These are phyloP conservation scores for Tympanoctomys barrerae DNA, from an alignment of 2,797 vertebrate genomes.

Conservation along the genomic window DNA sequence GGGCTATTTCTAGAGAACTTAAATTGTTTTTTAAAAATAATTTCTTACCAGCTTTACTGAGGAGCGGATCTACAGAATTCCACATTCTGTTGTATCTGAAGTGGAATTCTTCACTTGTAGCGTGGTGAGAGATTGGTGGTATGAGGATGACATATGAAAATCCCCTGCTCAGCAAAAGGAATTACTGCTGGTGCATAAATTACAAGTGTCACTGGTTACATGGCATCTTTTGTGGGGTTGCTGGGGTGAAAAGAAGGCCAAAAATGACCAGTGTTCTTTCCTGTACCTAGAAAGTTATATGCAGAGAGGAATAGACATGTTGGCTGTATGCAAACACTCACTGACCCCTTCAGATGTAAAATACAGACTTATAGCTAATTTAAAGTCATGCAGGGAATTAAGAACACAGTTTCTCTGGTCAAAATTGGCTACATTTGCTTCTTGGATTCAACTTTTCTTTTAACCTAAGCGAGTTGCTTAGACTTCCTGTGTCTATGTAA, in stretches of 20 bases:
- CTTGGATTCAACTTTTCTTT: conserved; percentile 16
- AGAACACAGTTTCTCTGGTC: neutral
- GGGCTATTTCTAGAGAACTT: conserved; percentile 21
- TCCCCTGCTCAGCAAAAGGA: neutral
- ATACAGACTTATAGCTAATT: conserved; percentile 13
- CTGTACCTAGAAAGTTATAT: conserved; percentile 15
- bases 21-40: conserved; percentile 30
- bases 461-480: conserved; percentile 18
- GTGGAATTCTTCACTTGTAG: neutral
- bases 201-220: neutral
- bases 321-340: neutral
- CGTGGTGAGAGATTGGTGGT: neutral
- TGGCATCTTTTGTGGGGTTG: neutral
- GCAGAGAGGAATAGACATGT: neutral
- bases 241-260: neutral
- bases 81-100: neutral
- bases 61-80: neutral
- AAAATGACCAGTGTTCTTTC: neutral
- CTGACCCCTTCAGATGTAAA: neutral
- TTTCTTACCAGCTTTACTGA: neutral
- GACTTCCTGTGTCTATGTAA: conserved; percentile 40
- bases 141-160: too few species aligned
- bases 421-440: conserved; percentile 16
- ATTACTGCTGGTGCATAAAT: neutral
- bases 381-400: neutral